phyloP scores from a whole-genome alignment of 2,113 vertebrate species.

The Gyps fulvus region DNA sequence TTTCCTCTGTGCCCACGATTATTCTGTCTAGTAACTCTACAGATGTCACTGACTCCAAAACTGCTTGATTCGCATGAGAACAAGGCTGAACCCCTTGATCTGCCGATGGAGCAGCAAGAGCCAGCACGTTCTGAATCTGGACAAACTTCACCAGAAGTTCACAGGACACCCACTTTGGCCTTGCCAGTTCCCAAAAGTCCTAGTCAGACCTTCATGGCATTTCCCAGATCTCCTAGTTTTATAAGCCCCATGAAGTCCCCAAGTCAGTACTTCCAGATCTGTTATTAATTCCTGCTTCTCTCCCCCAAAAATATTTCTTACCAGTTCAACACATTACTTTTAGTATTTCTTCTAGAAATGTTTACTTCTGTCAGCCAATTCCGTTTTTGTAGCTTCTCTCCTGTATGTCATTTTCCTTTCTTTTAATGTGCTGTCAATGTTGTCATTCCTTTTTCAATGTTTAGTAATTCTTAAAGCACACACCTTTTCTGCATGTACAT shows the following conservation, averaged over 20 bases:
- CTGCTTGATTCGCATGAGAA: constrained; percentile 68
- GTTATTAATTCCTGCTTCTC: constrained; percentile 48
- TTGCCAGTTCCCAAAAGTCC: constrained; percentile 72
- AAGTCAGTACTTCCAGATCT: constrained; percentile 81
- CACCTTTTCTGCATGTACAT: constrained; percentile 36
- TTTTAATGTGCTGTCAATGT: constrained; percentile 35
- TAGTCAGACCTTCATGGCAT: constrained; percentile 70
- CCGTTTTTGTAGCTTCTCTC: constrained; percentile 51
- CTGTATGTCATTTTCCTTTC: constrained; percentile 42
- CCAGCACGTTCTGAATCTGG: constrained; percentile 65
- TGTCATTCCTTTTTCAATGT: constrained; percentile 36
- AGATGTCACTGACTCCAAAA: constrained; percentile 78
- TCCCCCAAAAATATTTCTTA: constrained; percentile 13
- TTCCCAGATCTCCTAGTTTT: constrained; percentile 78
- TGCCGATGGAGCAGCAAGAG: constrained; percentile 54
- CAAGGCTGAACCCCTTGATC: constrained; percentile 53
- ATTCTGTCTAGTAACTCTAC: constrained; percentile 76
- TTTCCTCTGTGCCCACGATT: constrained; percentile 72
- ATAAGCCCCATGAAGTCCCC: constrained; percentile 78
- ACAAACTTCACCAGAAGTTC: constrained; percentile 62
- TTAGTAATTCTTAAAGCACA: constrained; percentile 23
- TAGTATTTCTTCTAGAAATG: constrained; percentile 48
- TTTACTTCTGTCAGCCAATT: constrained; percentile 42
- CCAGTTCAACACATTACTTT: constrained; percentile 23
- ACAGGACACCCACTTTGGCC: constrained; percentile 68